A percentile compares a stretch with the other conserved stretches of the same genome.
phyloP scores from a whole-genome alignment of 35 echinoderm and acorn worm genomes.

The Ptychodera flava region DNA sequence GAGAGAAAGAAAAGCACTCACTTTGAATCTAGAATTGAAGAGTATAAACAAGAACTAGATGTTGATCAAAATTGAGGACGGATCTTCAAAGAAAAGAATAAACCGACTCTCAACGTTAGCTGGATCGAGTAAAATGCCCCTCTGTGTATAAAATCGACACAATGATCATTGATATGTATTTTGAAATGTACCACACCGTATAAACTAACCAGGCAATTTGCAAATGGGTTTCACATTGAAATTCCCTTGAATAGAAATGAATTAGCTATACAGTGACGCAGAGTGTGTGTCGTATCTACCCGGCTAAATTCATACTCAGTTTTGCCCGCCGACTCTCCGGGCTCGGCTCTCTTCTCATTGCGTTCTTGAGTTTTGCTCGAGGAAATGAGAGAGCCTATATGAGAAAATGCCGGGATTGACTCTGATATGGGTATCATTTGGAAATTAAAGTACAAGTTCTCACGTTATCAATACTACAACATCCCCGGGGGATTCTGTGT shows the following conservation, averaged over 20 bases:
- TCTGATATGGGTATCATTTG: neutral
- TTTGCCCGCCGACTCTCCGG: neutral
- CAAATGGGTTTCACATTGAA: neutral
- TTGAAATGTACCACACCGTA: too few species aligned
- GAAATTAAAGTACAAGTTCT: neutral
- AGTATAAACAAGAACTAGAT: too few species aligned
- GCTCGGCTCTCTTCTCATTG: neutral
- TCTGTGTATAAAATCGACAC: neutral
- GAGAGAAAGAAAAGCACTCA: too few species aligned
- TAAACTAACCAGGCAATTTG: neutral
- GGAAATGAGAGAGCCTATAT: neutral
- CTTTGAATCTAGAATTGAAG: too few species aligned
- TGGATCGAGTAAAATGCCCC: neutral
- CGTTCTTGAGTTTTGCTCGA: neutral
- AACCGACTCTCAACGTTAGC: too few species aligned
- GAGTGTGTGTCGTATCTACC: neutral
- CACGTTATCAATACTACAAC: neutral
- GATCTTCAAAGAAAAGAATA: neutral
- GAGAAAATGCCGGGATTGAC: neutral
- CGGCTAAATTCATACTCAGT: neutral
- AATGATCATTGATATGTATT: neutral
- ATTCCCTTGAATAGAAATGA: neutral
- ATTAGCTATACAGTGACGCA: neutral
- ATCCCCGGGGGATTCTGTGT: too few species aligned
- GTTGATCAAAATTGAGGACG: neutral